Evolutionary conservation across 2,888 invertebrate genomes (phyloP).

Genomic region (Leucophenga maculata): DNA sequence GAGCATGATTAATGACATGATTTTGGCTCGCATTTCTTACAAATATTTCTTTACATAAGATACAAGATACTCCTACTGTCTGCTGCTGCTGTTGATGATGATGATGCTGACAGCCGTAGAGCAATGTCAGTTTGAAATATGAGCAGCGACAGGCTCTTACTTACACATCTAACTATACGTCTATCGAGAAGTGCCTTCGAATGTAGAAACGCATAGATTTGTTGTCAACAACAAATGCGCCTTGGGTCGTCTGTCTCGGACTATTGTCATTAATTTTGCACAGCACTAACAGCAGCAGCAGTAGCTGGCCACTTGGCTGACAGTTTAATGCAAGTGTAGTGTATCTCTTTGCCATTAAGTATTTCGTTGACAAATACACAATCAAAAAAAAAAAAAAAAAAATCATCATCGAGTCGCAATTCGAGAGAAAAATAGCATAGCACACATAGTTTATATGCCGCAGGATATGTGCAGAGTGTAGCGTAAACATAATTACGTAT

Average conservation of each 20-base stretch:
- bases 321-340: constrained; percentile 58
- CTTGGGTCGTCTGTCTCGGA: constrained; percentile 56
- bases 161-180: not conserved
- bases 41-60: no score
- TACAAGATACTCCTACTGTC: not conserved
- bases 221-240: constrained; percentile 54
- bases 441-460: not conserved
- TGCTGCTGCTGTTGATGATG: not conserved
- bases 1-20: constrained; percentile 21
- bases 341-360: constrained; percentile 32
- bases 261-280: constrained; percentile 62
- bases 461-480: not conserved
- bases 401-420: not conserved
- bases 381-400: no score
- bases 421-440: not conserved
- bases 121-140: not conserved
- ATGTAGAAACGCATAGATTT: constrained; percentile 24
- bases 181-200: not conserved
- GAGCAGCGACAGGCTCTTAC: not conserved
- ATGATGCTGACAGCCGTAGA: not conserved
- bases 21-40: not conserved
- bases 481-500: constrained; percentile 20
- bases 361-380: constrained; percentile 26
- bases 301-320: constrained; percentile 49
- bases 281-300: constrained; percentile 43